Percentiles rank a stretch among this genome's conserved stretches.
Evolutionary conservation across 2,888 invertebrate species (phyloP).

Genomic region (Drosophila mulleri): DNA sequence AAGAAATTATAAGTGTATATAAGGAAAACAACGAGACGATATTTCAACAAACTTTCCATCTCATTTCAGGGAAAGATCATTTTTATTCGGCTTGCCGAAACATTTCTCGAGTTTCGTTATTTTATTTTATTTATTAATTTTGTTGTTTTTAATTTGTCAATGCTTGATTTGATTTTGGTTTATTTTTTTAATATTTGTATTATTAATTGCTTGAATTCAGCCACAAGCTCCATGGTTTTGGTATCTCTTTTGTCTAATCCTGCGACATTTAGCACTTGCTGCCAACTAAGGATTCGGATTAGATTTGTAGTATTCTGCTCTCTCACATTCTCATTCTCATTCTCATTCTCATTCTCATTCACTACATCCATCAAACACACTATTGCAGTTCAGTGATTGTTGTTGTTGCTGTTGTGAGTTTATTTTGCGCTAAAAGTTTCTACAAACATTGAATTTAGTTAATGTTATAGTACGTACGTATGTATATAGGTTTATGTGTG

Average conservation of each 20-base stretch:
- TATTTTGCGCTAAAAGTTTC: constrained; percentile 60
- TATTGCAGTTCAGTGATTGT: constrained; percentile 37
- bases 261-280: constrained; percentile 26
- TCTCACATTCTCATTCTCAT: neutral
- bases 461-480: constrained; percentile 39
- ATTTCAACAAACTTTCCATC: constrained; percentile 14
- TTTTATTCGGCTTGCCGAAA: constrained; percentile 35
- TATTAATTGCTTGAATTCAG: constrained; percentile 23
- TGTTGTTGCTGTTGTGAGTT: constrained; percentile 38
- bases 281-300: constrained; percentile 48
- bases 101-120: constrained; percentile 8
- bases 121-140: neutral
- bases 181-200: constrained; percentile 31
- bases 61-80: constrained; percentile 20
- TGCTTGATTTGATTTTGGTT: constrained; percentile 38
- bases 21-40: constrained; percentile 39
- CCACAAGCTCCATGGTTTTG: constrained; percentile 50
- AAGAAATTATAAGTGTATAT: constrained; percentile 50
- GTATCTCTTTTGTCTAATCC: constrained; percentile 65
- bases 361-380: constrained; percentile 30
- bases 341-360: neutral
- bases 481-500: constrained; percentile 48
- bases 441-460: constrained; percentile 75
- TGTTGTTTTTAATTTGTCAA: constrained; percentile 21
- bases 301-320: constrained; percentile 40